A percentile compares a stretch with the other conserved stretches of the same genome.
phyloP scores from a whole-genome alignment of 2,797 vertebrate genomes.

The Myioborus miniatus region DNA sequence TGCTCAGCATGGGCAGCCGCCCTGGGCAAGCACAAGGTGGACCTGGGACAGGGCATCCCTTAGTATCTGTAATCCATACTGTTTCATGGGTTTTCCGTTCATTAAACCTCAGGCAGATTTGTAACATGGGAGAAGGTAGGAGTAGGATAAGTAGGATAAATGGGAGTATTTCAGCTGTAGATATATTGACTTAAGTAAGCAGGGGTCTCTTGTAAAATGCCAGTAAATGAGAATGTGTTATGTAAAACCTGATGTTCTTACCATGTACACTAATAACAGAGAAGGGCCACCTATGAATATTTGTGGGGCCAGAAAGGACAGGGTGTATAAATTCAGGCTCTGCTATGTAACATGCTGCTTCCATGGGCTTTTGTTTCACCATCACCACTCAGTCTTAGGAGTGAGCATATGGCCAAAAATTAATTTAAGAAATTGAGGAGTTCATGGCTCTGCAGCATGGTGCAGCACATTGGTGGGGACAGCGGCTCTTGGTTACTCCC shows the following conservation, averaged over 20 bases:
- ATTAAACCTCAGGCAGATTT: background rate
- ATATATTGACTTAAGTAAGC: background rate
- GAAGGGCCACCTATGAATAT: background rate
- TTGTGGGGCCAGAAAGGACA: background rate
- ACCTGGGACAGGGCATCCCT: background rate
- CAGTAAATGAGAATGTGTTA: background rate
- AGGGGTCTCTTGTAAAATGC: background rate
- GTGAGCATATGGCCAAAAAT: background rate
- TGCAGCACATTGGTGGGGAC: rapidly evolving
- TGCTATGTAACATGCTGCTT: background rate
- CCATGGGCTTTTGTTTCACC: background rate
- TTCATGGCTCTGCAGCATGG: rapidly evolving
- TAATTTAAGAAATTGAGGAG: background rate
- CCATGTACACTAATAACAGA: background rate
- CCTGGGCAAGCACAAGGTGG: background rate
- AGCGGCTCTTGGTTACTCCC: background rate
- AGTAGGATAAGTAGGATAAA: background rate
- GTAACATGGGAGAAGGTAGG: background rate
- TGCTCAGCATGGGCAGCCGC: background rate
- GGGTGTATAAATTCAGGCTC: background rate
- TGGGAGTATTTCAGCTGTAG: background rate
- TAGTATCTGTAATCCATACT: background rate
- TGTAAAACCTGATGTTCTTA: background rate
- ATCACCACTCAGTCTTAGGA: background rate
- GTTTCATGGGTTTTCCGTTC: background rate